phyloP scores from a whole-genome alignment of 2,797 vertebrate species.

The Trachurus trachurus region DNA sequence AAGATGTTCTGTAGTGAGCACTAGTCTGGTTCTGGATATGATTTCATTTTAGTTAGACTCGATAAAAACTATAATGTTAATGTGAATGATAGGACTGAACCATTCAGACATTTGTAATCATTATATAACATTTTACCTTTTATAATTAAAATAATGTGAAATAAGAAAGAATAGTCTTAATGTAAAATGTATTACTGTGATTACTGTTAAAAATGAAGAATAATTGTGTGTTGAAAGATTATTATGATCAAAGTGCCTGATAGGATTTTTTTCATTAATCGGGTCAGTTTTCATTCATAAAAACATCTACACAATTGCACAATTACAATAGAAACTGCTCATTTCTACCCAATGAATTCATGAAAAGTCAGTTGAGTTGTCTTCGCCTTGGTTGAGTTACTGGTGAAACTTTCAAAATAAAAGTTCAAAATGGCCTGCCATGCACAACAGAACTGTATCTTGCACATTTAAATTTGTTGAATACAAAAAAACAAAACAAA shows the following conservation, averaged over 20 bases:
- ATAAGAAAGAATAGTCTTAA: neutral
- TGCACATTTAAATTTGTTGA: constrained; percentile 29
- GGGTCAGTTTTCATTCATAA: neutral
- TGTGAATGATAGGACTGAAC: neutral
- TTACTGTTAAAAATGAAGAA: neutral
- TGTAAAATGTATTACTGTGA: neutral
- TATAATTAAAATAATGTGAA: neutral
- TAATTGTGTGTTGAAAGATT: neutral
- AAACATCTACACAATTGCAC: neutral
- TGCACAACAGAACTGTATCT: constrained; percentile 24
- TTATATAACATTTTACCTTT: neutral
- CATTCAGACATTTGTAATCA: neutral
- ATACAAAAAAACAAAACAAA: constrained; percentile 21
- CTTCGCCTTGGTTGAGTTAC: constrained; percentile 18
- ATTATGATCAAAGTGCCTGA: constrained; percentile 16
- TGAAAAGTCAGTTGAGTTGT: constrained; percentile 6
- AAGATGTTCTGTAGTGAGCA: constrained; percentile 5
- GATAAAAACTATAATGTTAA: neutral
- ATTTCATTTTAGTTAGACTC: neutral
- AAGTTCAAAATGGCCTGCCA: constrained; percentile 19
- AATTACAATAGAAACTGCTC: neutral
- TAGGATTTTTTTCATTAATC: neutral
- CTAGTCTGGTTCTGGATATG: neutral
- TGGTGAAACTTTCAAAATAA: constrained; percentile 29
- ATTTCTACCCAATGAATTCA: neutral